phyloP scores from a whole-genome alignment of 1,140 invertebrate species.

The Drosophila quadrilineata region DNA sequence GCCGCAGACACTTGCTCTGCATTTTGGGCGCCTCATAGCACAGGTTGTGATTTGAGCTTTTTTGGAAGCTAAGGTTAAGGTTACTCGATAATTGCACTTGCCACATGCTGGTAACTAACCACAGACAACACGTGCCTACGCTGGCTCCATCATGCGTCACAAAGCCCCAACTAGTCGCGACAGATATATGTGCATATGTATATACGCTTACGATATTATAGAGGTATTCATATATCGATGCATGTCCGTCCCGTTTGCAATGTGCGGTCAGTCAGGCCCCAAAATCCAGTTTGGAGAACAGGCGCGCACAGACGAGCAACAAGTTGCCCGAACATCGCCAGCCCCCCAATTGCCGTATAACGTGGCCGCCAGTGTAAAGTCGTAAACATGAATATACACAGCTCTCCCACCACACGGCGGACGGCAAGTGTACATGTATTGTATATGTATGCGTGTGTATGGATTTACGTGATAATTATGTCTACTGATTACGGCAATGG shows the following conservation, averaged over 20 bases:
- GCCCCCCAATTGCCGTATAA: not conserved
- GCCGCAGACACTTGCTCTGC: slow-evolving; percentile 57
- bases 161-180: no score
- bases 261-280: slow-evolving; percentile 81
- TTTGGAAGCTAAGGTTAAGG: slow-evolving; percentile 82
- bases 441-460: no score
- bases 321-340: slow-evolving; percentile 42
- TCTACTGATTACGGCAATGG: slow-evolving; percentile 2
- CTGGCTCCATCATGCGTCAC: no score
- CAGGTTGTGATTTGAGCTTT: slow-evolving; percentile 81
- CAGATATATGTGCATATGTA: not conserved
- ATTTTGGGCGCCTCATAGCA: slow-evolving; percentile 75
- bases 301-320: slow-evolving; percentile 65
- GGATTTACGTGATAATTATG: slow-evolving; percentile 1
- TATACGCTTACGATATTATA: not conserved
- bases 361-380: slow-evolving; percentile 42
- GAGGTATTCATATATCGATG: no score
- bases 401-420: slow-evolving; percentile 1
- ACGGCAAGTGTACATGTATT: not conserved
- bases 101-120: slow-evolving; percentile 52
- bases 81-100: slow-evolving; percentile 69
- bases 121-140: slow-evolving; percentile 45
- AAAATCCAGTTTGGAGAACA: slow-evolving; percentile 80
- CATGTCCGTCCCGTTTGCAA: slow-evolving; percentile 68
- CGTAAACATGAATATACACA: slow-evolving; percentile 7